Percentiles rank a stretch among this genome's conserved stretches.
Evolutionary conservation across 2,797 vertebrate species (phyloP).

Genomic region (Strix occidentalis): DNA sequence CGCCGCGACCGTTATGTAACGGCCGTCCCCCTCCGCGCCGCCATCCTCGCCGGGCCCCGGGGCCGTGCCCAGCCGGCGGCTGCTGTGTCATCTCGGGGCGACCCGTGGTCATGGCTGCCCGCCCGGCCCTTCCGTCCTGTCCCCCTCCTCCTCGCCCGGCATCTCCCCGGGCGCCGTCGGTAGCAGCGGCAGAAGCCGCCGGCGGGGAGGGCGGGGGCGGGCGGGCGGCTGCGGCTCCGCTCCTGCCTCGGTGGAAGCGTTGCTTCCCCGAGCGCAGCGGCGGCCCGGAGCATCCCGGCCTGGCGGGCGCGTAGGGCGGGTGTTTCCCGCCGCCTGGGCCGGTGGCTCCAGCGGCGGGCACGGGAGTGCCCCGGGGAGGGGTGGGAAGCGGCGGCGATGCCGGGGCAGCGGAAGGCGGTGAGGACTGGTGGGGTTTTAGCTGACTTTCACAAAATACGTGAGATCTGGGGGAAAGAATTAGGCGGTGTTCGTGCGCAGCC

Average conservation of each 20-base stretch:
- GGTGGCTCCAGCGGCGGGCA: too few relatives aligned
- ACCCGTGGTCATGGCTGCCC: background rate
- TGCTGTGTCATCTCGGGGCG: background rate
- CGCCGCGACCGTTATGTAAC: conserved; percentile 3
- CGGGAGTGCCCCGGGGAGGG: background rate
- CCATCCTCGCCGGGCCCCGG: background rate
- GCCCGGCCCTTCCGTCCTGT: too few relatives aligned
- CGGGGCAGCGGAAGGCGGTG: background rate
- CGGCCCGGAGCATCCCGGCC: background rate
- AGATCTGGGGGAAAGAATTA: background rate
- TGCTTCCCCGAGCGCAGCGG: background rate
- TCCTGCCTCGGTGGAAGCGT: background rate
- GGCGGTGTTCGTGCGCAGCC: background rate
- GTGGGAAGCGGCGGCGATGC: background rate
- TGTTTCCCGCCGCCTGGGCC: background rate
- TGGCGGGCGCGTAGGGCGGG: background rate
- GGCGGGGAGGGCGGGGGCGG: background rate
- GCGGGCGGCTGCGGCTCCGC: background rate
- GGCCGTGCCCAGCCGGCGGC: background rate
- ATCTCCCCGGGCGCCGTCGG: background rate
- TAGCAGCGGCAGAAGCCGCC: background rate
- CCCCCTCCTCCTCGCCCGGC: background rate
- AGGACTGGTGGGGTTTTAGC: background rate
- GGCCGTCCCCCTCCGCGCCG: background rate
- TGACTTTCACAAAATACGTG: accelerated